phyloP scores from a whole-genome alignment of 2,797 vertebrate genomes.

The Sebastes melanostomus region DNA sequence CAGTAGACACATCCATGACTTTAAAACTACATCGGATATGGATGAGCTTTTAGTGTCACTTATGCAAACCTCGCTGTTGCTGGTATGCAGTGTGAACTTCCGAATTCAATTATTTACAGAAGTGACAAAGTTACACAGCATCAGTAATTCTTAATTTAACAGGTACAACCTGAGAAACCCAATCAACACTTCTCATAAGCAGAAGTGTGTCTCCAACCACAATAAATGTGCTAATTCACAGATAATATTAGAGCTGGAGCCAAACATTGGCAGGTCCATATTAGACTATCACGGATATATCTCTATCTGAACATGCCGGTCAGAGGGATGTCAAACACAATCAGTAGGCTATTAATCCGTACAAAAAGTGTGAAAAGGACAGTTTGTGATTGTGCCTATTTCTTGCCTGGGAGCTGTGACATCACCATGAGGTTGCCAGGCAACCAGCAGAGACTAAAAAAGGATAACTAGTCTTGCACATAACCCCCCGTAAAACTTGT shows the following conservation, averaged over 20 bases:
- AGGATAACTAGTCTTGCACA: background rate
- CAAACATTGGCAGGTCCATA: background rate
- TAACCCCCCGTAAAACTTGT: background rate
- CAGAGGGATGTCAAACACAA: background rate
- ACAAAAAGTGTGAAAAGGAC: background rate
- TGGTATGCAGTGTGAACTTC: background rate
- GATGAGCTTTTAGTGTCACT: background rate
- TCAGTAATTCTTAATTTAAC: background rate
- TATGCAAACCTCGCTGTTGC: background rate
- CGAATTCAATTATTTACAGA: background rate
- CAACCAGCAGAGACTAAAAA: background rate
- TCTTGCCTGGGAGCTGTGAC: background rate
- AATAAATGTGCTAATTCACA: background rate
- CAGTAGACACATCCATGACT: background rate
- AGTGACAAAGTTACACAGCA: background rate
- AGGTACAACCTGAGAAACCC: background rate
- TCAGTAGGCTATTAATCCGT: background rate
- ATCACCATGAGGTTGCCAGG: background rate
- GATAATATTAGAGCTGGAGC: background rate
- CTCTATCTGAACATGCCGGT: background rate
- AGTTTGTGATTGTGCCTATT: background rate
- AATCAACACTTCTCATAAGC: constrained; percentile 10
- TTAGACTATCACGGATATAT: background rate
- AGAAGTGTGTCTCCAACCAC: background rate
- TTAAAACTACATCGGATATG: background rate